phyloP scores from a whole-genome alignment of 2,888 invertebrate species.

The Lobophora halterata region DNA sequence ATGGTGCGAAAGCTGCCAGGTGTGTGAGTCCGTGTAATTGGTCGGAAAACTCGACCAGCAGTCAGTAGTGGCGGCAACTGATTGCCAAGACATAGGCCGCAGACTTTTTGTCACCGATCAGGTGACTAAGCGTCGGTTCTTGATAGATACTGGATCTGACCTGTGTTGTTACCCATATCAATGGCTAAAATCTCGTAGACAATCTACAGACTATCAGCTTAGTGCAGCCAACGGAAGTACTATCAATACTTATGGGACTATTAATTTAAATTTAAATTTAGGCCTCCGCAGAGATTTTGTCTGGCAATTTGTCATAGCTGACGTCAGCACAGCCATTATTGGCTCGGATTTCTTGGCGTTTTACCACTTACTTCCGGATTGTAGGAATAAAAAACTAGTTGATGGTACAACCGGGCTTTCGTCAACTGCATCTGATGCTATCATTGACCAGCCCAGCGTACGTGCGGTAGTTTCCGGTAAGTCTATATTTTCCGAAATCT shows the following conservation, averaged over 20 bases:
- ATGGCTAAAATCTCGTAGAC: conserved; percentile 1
- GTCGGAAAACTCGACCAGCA: conserved; percentile 26
- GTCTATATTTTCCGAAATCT: not conserved
- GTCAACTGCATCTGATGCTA: not conserved
- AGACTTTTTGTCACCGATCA: conserved; percentile 34
- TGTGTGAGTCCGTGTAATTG: not conserved
- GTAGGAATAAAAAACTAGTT: conserved; percentile 2
- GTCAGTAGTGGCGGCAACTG: conserved; percentile 33
- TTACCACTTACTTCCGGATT: conserved; percentile 12
- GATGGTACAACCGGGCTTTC: conserved; percentile 2
- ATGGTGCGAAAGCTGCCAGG: conserved; percentile 15
- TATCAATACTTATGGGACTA: conserved; percentile 12
- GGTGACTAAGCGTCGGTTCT: conserved; percentile 28
- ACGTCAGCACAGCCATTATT: conserved; percentile 9
- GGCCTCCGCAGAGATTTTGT: conserved; percentile 10
- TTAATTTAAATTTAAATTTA: conserved; percentile 5
- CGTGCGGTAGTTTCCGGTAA: conserved; percentile 11
- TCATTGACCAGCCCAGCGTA: not conserved
- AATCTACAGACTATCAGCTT: not conserved
- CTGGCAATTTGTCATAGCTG: conserved; percentile 12
- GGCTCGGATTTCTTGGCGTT: conserved; percentile 14
- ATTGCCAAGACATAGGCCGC: conserved; percentile 28
- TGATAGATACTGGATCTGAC: conserved; percentile 15
- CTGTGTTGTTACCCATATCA: conserved; percentile 22
- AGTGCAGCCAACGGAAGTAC: conserved; percentile 11